A percentile compares a stretch with the other conserved stretches of the same genome.
phyloP scores from a whole-genome alignment of 2,888 invertebrate species.

The Holacanthella duospinosa region DNA sequence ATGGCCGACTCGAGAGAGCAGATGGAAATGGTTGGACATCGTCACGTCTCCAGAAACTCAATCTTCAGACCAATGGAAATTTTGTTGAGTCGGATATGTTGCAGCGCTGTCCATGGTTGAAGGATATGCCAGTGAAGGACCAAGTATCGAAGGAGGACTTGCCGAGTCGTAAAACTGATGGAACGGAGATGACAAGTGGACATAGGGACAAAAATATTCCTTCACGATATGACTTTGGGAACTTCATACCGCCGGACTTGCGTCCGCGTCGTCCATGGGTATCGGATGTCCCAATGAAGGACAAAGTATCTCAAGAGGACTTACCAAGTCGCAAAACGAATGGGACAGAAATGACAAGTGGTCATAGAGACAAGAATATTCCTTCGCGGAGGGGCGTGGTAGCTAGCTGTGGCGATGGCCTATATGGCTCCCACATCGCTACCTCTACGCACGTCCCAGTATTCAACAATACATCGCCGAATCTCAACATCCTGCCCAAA shows the following conservation, averaged over 20 bases:
- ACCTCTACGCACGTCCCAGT: constrained; percentile 38
- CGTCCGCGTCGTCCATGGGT: background rate
- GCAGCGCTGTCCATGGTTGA: background rate
- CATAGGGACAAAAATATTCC: constrained; percentile 38
- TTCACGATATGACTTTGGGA: too few relatives aligned
- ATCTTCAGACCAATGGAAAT: background rate
- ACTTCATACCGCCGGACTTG: background rate
- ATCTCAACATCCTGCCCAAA: constrained; percentile 25
- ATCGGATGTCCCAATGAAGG: background rate
- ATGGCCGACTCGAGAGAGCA: constrained; percentile 55
- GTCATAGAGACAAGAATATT: constrained; percentile 38
- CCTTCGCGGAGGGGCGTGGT: constrained; percentile 37
- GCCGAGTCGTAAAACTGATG: constrained; percentile 36
- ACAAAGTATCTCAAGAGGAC: constrained; percentile 20
- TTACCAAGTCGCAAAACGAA: constrained; percentile 37
- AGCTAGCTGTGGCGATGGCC: constrained; percentile 34
- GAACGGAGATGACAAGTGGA: constrained; percentile 38
- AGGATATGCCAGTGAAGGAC: background rate
- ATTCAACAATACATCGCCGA: constrained; percentile 35
- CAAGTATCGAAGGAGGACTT: constrained; percentile 24
- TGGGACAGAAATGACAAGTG: constrained; percentile 38
- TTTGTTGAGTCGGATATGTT: background rate
- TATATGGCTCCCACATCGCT: constrained; percentile 32
- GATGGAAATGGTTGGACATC: background rate
- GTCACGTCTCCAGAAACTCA: too few relatives aligned